Evolutionary conservation across 2,113 vertebrate genomes (phyloP), one percentile per base, ranked within the genome.

Genomic region (Callospermophilus lateralis): DNA sequence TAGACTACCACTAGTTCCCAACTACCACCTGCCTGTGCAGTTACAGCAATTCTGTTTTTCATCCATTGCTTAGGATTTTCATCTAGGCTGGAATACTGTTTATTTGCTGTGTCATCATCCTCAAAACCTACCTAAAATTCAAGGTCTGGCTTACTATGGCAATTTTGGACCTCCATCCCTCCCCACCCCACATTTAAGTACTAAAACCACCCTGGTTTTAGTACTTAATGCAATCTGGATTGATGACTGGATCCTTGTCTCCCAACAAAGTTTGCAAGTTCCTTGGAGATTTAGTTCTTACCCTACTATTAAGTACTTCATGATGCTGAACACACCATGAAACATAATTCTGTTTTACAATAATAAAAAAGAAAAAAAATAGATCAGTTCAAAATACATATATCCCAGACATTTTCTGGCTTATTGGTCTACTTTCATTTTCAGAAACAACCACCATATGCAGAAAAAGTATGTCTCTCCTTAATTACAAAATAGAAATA

Each of bases 331-430:
- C 19, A 53, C 39, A 83, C 2, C 13, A 42, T 26, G 6, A 84
- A 86, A 30, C 32, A 84, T 45, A 61, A 51, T 88, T 79, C 80
- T 84, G 48, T 84, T 84, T 84, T 90, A 87, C 74, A 39, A 93
- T 61, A 68, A 48, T 84, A 39, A 39, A 39, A 34, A 94, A 90
- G 61, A n/a, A 1, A 48, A 39, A 58, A 45, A 83, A 86, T 12
- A 63, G 12, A 70, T 77, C 32, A 10, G 2, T 63, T 87, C 70
- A 93, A 92, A 78, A 42, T 37, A 30, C 26, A 70, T 77, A 53
- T 73, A 53, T 89, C 68, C 37, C 22, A 72, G n/a, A 94, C 77
- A 17, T 92, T 84, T 83, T 80, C 51, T 55, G 20, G 34, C 34
- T 90, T 89, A 53, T 74, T 84, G 19, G 8, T 68, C 30, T 10